phyloP scores from a whole-genome alignment of 2,113 vertebrate genomes.

The Datnioides undecimradiatus region DNA sequence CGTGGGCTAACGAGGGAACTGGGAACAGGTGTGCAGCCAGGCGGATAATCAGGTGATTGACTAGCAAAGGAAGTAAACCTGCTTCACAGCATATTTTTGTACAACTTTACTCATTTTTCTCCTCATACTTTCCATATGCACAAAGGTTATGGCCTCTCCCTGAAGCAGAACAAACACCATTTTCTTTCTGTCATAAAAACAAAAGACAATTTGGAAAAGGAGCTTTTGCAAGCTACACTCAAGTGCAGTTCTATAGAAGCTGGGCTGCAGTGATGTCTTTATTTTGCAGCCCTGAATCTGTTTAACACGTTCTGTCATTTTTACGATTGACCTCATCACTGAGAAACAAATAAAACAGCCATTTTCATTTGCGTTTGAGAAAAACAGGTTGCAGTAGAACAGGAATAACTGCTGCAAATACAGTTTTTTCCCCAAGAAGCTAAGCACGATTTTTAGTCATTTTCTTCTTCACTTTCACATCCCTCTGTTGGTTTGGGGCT shows the following conservation, averaged over 20 bases:
- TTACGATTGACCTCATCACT: neutral
- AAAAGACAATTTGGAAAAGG: neutral
- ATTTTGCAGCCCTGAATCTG: neutral
- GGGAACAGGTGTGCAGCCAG: neutral
- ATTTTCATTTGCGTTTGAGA: neutral
- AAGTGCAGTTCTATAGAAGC: neutral
- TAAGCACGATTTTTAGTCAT: neutral
- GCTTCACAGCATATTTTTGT: neutral
- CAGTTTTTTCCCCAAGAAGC: constrained; percentile 2
- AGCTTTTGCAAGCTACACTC: neutral
- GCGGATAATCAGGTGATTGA: neutral
- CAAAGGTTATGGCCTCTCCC: neutral
- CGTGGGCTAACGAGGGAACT: neutral
- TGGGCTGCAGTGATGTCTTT: neutral
- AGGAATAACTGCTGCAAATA: neutral
- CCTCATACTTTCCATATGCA: neutral
- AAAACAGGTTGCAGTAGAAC: neutral
- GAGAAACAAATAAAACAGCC: neutral
- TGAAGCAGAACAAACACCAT: neutral
- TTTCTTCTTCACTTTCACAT: neutral
- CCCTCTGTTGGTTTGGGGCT: neutral
- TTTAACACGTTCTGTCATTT: neutral
- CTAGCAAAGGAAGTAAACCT: neutral
- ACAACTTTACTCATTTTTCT: too few species aligned
- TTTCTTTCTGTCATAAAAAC: too few species aligned